These are phyloP conservation scores for Fragum sueziense DNA, from an alignment of 2,888 invertebrate genomes.

Conservation along the genomic window DNA sequence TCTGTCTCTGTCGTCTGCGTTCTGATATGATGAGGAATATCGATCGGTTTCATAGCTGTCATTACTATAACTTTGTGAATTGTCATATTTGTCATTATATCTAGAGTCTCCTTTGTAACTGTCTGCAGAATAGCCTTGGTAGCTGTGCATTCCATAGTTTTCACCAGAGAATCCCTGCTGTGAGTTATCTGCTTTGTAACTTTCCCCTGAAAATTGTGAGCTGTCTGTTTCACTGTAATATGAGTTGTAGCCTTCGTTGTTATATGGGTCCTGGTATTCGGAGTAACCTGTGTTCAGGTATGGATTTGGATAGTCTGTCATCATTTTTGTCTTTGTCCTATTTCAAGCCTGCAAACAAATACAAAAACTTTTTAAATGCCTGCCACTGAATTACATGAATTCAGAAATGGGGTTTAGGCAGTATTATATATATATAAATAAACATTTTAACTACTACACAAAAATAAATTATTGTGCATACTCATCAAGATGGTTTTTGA, in stretches of 20 bases:
- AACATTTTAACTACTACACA: too few species aligned
- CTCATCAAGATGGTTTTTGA: too few species aligned
- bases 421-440: too few species aligned
- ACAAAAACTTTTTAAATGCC: too few species aligned
- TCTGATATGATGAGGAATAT: background rate
- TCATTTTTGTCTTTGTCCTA: too few species aligned
- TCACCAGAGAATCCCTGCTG: background rate
- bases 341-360: too few species aligned
- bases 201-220: background rate
- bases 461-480: too few species aligned
- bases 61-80: slow-evolving; percentile 24
- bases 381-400: too few species aligned
- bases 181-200: background rate
- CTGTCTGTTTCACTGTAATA: slow-evolving; percentile 5
- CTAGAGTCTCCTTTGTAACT: background rate
- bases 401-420: too few species aligned
- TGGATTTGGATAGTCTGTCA: slow-evolving; percentile 51
- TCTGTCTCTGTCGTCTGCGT: slow-evolving; percentile 48
- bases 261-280: slow-evolving; percentile 47
- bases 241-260: background rate
- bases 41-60: slow-evolving; percentile 23
- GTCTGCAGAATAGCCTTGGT: background rate
- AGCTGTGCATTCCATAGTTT: background rate
- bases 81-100: slow-evolving; percentile 10
- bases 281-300: slow-evolving; percentile 43